A percentile compares a stretch with the other conserved stretches of the same genome.
Conservation (phyloP, 2,113 vertebrate species). For the Trematocara stigmaticum region DNA sequence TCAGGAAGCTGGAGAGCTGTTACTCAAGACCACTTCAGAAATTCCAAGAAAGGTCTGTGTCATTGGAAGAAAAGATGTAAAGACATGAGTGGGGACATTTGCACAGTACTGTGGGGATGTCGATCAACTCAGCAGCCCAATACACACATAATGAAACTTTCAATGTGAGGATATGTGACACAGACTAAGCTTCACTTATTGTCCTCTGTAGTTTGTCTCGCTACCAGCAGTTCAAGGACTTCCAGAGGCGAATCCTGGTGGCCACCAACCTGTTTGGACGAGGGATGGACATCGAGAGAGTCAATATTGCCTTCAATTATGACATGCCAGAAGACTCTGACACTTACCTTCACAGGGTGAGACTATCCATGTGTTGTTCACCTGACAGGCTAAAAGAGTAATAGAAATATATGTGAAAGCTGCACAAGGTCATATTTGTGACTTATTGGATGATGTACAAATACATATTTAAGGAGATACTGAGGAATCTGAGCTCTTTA, state of each 20-base stretch:
- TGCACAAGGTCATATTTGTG: not conserved
- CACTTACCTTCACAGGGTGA: constrained; percentile 85
- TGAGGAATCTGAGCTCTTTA: not conserved
- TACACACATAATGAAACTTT: fast-evolving
- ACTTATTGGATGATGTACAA: not conserved
- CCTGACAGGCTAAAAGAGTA: not conserved
- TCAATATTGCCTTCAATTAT: constrained; percentile 87
- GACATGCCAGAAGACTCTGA: constrained; percentile 89
- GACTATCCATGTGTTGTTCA: not conserved
- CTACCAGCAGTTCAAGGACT: constrained; percentile 89
- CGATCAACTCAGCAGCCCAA: not conserved
- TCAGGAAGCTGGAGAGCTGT: not conserved
- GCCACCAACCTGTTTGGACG: constrained; percentile 86
- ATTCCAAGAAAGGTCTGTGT: not conserved
- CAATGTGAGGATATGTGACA: not conserved
- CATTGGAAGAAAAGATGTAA: not conserved
- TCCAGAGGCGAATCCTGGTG: constrained; percentile 83
- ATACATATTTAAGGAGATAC: not conserved
- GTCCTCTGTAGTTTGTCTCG: constrained; percentile 72
- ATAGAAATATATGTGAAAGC: not conserved
- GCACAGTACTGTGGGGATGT: not conserved
- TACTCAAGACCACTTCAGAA: not conserved
- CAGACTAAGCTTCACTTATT: not conserved
- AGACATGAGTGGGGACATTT: not conserved
- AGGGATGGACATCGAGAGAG: constrained; percentile 86